Base-by-base conservation (phyloP, 2,888 invertebrate species). In the Oxyscelio sp. region DNA sequence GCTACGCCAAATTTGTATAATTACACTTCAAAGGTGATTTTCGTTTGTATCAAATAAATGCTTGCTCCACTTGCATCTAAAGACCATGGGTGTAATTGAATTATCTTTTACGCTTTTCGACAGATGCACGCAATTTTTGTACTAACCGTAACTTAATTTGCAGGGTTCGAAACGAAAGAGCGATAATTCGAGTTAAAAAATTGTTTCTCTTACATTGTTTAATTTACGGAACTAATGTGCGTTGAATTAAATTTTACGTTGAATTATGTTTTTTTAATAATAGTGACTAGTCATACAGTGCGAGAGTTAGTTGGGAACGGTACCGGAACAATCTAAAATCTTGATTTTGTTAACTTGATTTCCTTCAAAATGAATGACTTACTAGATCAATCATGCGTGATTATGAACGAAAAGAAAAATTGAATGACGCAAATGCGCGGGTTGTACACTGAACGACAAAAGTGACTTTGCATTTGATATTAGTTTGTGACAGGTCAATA, bases 21-120 rank as follows among this genome's bases (percentile, higher is more conserved):
- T 71, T 58, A 59, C 1, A 59, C 58, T 58, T 71, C 71, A 71
- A 71, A 71, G 71, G 45, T 21, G 58, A 58, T 59, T 71, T 58
- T 71, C 48, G 22, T 43, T 15, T 71, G 17, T 58, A 45, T n/a
- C 38, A 56, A 70, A 70, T 58, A 70, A 40, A 56, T 68, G 68
- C 40, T 52, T 19, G 50, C 27, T 27, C 27, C 17, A 22, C 11
- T 63, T 8, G 45, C 63, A 15, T 45, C 31, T 27, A 63, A 48
- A 48, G 13, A 58, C 4, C 34, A 58, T 58, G 21, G 17, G 19
- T 27, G 13, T 21, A 56, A 70, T 58, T 31, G 13, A 27, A 43
- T 56, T 68, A 22, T 40, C 27, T 68, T 54, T 27, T n/a, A 15
- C 17, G 15, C 27, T 56, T 56, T 54, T 13, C 68, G 13, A 45